phyloP scores from a whole-genome alignment of 2,113 vertebrate species.

The Malurus elegans region DNA sequence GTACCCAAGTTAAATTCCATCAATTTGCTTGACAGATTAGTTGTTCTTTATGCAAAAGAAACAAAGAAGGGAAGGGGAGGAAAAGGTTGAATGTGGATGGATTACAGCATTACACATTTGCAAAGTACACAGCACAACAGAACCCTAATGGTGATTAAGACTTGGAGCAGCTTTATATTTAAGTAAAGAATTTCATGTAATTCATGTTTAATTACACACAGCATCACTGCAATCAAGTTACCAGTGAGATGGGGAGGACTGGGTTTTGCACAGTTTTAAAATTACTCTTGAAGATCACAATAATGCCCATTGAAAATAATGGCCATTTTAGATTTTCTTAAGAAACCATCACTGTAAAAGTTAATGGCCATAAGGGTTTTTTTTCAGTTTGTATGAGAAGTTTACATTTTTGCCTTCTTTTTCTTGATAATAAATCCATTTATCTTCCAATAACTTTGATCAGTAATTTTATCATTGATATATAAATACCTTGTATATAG shows the following conservation, averaged over 20 bases:
- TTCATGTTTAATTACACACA: slow-evolving; percentile 25
- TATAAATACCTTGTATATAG: slow-evolving; percentile 89
- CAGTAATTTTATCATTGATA: background rate
- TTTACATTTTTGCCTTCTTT: background rate
- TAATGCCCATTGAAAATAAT: background rate
- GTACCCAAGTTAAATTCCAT: slow-evolving; percentile 98
- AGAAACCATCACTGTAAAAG: background rate
- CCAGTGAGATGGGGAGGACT: background rate
- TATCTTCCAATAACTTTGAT: background rate
- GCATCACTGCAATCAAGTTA: background rate
- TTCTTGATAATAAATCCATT: background rate
- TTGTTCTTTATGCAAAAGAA: slow-evolving; percentile 83
- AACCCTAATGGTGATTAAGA: background rate
- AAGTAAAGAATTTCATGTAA: background rate
- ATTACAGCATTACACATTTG: slow-evolving; percentile 16
- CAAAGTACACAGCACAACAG: slow-evolving; percentile 14
- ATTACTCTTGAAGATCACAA: background rate
- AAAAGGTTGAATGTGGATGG: slow-evolving; percentile 39
- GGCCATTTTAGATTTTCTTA: background rate
- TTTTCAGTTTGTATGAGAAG: background rate
- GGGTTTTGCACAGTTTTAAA: background rate
- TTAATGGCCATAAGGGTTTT: background rate
- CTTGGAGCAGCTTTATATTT: background rate
- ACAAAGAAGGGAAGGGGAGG: slow-evolving; percentile 52
- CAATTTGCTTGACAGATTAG: slow-evolving; percentile 89